A percentile compares a stretch with the other conserved stretches of the same genome.
These are phyloP conservation scores for Cryptocheilus praepositus DNA, from an alignment of 2,888 invertebrate species.

Conservation along the genomic window DNA sequence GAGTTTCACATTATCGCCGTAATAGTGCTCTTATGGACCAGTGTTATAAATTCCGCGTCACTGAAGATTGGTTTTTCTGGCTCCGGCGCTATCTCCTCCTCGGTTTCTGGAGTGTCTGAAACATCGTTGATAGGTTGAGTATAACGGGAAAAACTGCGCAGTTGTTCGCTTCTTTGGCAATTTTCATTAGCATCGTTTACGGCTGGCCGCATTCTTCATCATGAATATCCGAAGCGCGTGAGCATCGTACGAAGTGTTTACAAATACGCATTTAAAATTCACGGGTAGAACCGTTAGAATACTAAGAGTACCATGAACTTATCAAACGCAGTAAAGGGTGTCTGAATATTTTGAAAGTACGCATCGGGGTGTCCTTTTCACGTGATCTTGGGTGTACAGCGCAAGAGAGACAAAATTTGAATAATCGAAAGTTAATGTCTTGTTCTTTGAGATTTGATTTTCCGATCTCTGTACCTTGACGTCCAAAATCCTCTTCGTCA, in stretches of 20 bases:
- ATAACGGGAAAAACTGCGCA: neutral
- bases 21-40: slow-evolving; percentile 71
- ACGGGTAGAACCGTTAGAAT: too few species aligned
- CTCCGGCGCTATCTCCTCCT: slow-evolving; percentile 68
- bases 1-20: neutral
- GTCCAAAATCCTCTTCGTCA: slow-evolving; percentile 70
- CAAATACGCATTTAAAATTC: neutral
- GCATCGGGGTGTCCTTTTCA: too few species aligned
- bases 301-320: neutral
- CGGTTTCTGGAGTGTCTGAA: slow-evolving; percentile 71
- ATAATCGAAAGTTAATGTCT: too few species aligned
- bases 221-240: neutral
- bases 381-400: too few species aligned
- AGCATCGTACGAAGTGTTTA: neutral
- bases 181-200: too few species aligned
- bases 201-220: too few species aligned
- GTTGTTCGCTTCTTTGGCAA: too few species aligned
- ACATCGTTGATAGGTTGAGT: slow-evolving; percentile 15
- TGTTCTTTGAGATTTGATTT: neutral
- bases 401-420: neutral
- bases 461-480: slow-evolving; percentile 58
- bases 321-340: too few species aligned
- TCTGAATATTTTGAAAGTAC: too few species aligned
- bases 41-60: slow-evolving; percentile 79
- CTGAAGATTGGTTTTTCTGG: slow-evolving; percentile 80